Base-by-base conservation (phyloP, 2,113 vertebrate genomes). In the Taxidea taxus region DNA sequence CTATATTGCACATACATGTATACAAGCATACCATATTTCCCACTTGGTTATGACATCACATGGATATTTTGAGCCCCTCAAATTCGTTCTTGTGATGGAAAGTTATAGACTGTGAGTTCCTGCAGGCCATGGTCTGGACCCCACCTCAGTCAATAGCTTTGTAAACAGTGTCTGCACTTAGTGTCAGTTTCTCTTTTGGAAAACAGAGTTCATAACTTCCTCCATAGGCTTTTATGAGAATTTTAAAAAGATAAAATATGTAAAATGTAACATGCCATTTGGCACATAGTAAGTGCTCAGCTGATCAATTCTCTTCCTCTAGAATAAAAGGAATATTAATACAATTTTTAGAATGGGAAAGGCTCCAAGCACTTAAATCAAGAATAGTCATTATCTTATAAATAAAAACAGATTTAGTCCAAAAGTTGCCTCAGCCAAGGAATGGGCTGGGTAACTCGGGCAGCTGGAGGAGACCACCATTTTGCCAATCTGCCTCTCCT, bases 11-110 rank as follows among this genome's bases (percentile, higher is more conserved):
- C 6, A 44, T 13, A 2, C 31, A 15, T 31, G 27, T 31, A 44
- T 3, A 6, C 6, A 54, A 75, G n/a, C 20, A n/a, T 2, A 20
- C 3, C 8, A 0, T 7, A 25, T n/a, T 66, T 58, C 27, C 49
- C 29, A 4, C 7, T 23, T 86, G 56, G 31, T 58, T 62, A 16
- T 37, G 31, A 51, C 10, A n/a, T 75, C 44, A 66, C 9, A 11
- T 31, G 37, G 54, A 37, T 51, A 1, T 51, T 84, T 87, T 39
- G 54, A 70, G 27, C 4, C 37, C 70, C 23, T 54, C 18, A 18
- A 34, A 64, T n/a, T 29, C 51, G 18, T 44, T 44, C 68, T 37
- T 64, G 44, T 12, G 9, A 31, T 80, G 44, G 51, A 49, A 64
- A 81, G n/a, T 16, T 56, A 78, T 10, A 37, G 47, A 37, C 47